These are phyloP conservation scores for Zygaena filipendulae DNA, from an alignment of 2,888 invertebrate genomes.

Conservation along the genomic window DNA sequence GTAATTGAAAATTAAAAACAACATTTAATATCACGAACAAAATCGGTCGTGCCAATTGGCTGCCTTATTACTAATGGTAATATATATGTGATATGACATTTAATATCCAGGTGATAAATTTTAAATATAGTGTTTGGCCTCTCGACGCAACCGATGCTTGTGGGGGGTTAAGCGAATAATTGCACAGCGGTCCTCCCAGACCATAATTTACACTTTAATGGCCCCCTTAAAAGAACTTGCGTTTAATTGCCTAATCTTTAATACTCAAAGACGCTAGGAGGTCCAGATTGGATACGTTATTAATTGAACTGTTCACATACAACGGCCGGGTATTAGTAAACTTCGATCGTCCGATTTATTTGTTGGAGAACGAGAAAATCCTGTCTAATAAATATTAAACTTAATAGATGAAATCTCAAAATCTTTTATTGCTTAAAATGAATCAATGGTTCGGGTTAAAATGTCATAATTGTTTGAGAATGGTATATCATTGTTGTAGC, in stretches of 20 bases:
- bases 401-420: too few species aligned
- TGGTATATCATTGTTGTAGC: too few species aligned
- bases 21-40: conserved; percentile 19
- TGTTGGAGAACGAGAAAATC: too few species aligned
- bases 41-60: conserved; percentile 34
- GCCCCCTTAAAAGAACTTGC: conserved; percentile 50
- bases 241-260: conserved; percentile 56
- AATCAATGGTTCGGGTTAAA: too few species aligned
- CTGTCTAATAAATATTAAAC: too few species aligned
- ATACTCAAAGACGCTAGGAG: conserved; percentile 36
- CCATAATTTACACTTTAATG: conserved; percentile 49
- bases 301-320: conserved; percentile 23
- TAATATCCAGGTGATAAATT: conserved; percentile 47
- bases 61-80: conserved; percentile 34
- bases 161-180: conserved; percentile 46
- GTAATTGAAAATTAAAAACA: too few species aligned
- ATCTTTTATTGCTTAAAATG: too few species aligned
- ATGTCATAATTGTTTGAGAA: too few species aligned
- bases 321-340: too few species aligned
- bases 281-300: conserved; percentile 29
- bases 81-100: conserved; percentile 49
- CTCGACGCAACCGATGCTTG: conserved; percentile 27
- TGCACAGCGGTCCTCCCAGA: conserved; percentile 23
- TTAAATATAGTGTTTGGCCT: conserved; percentile 29
- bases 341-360: too few species aligned